Percentiles rank a stretch among this genome's conserved stretches.
Evolutionary conservation across 2,113 vertebrate genomes (phyloP).

Genomic region (Reinhardtius hippoglossoides): DNA sequence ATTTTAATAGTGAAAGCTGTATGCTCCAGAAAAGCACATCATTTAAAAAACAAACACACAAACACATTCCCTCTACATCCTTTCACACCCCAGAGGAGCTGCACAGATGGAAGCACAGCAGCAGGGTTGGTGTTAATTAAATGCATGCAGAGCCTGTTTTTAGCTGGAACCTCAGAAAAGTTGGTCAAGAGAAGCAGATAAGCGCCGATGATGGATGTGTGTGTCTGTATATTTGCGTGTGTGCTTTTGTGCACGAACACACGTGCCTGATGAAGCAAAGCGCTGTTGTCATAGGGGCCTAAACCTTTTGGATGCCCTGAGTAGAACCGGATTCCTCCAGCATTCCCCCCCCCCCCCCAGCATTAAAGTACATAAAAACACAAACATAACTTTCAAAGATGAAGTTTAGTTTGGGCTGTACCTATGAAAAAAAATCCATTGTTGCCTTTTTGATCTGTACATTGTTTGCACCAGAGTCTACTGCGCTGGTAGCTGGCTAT

Average conservation of each 20-base stretch:
- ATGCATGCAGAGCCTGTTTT: conserved; percentile 20
- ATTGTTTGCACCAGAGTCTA: no score
- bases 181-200: conserved; percentile 12
- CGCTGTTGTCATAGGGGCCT: no score
- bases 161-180: conserved; percentile 29
- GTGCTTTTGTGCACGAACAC: not conserved
- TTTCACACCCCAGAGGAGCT: conserved; percentile 5
- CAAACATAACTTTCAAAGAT: no score
- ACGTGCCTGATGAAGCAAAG: no score
- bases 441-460: no score
- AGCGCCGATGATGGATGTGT: conserved; percentile 11
- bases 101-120: conserved; percentile 30
- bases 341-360: no score
- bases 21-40: conserved; percentile 21
- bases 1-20: conserved; percentile 36
- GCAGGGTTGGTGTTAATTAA: conserved; percentile 44
- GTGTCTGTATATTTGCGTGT: not conserved
- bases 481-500: no score
- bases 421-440: no score
- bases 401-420: no score
- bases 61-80: not conserved
- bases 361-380: no score
- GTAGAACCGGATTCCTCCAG: not conserved
- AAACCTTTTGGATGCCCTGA: not conserved
- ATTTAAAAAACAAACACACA: conserved; percentile 8